These are phyloP conservation scores for Holothuria glaberrima DNA, from an alignment of 35 echinoderm and acorn worm species.

Conservation along the genomic window DNA sequence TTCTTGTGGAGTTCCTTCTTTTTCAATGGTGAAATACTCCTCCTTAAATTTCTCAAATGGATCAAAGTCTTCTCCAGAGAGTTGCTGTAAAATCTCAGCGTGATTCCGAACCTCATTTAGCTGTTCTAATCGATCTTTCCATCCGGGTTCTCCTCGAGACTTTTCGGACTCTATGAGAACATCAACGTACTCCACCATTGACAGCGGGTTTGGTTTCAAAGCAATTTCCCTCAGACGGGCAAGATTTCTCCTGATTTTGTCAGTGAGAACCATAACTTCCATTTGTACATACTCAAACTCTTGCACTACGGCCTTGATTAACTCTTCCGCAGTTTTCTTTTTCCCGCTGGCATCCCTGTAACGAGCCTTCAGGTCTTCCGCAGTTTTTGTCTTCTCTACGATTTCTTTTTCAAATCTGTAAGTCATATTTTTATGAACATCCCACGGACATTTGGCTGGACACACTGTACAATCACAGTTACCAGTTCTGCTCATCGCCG, in stretches of 20 bases:
- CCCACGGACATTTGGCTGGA: not conserved
- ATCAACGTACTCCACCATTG: constrained; percentile 3
- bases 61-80: not conserved
- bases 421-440: constrained; percentile 43
- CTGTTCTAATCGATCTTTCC: not conserved
- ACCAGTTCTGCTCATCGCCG: constrained; percentile 9
- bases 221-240: not conserved
- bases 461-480: too few species aligned
- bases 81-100: not conserved
- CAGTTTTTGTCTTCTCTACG: not conserved
- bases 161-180: not conserved
- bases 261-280: too few species aligned
- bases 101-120: not conserved
- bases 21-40: not conserved
- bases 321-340: constrained; percentile 44
- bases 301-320: not conserved
- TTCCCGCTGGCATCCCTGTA: constrained; percentile 39
- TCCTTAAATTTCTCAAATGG: not conserved
- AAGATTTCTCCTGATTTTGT: not conserved
- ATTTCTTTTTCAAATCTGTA: constrained; percentile 45
- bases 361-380: constrained; percentile 29
- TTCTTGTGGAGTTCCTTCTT: not conserved
- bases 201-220: not conserved
- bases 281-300: too few species aligned
- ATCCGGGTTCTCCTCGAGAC: not conserved